Evolutionary conservation across 1,140 invertebrate species (phyloP).

Genomic region (Ostrea denselamellosa): DNA sequence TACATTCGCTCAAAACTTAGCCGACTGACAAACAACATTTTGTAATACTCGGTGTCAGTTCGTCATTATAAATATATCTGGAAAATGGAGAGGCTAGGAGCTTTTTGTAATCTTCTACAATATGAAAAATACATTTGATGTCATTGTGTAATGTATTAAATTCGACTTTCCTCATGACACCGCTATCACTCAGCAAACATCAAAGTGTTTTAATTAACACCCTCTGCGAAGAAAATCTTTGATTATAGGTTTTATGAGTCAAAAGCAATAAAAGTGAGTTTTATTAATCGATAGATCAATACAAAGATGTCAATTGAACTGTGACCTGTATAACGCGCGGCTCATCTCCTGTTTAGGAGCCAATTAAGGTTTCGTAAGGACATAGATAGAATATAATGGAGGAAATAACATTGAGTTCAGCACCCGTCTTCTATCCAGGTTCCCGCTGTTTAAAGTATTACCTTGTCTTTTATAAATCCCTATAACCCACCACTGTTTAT

Average conservation of each 20-base stretch:
- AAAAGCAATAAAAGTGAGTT: conserved; percentile 38
- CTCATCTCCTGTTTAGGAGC: neutral
- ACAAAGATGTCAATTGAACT: conserved; percentile 27
- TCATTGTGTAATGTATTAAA: conserved; percentile 32
- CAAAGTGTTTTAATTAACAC: conserved; percentile 5
- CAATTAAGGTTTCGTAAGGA: conserved; percentile 23
- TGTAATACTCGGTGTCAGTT: too few species aligned
- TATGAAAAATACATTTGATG: conserved; percentile 25
- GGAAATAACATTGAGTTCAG: neutral
- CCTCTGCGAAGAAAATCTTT: neutral
- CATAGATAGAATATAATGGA: neutral
- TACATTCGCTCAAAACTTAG: neutral
- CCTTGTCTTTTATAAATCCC: neutral
- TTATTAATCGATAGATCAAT: conserved; percentile 39
- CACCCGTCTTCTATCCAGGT: neutral
- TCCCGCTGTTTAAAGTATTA: conserved; percentile 4
- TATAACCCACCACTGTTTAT: neutral
- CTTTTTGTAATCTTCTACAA: neutral
- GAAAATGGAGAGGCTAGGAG: neutral
- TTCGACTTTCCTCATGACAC: neutral
- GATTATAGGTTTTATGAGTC: conserved; percentile 29
- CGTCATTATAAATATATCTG: neutral
- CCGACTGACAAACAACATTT: neutral
- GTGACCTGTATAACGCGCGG: neutral
- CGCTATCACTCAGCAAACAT: neutral